These are phyloP conservation scores for Cryptomyrus ogoouensis DNA, from an alignment of 2,113 vertebrate species.

Conservation along the genomic window DNA sequence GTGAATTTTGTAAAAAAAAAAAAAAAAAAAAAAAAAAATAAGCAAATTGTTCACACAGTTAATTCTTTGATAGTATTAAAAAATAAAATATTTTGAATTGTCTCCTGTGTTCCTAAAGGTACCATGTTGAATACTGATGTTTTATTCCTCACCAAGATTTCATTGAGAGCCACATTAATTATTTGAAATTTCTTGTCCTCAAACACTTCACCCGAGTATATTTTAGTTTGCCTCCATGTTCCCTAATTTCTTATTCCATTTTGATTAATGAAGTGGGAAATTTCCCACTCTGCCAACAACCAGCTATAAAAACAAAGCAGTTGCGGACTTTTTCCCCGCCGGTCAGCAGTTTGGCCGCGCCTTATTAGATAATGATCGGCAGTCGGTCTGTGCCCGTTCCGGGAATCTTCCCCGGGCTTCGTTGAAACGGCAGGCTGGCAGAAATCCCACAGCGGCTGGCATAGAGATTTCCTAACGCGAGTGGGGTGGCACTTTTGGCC, in stretches of 20 bases:
- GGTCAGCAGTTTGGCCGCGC: neutral
- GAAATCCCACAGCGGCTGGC: neutral
- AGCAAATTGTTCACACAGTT: constrained; percentile 30
- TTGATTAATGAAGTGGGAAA: constrained; percentile 25
- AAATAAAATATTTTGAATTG: constrained; percentile 33
- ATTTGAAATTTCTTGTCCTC: constrained; percentile 6
- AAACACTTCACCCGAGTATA: constrained; percentile 6
- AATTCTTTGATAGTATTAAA: constrained; percentile 52
- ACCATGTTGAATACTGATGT: neutral
- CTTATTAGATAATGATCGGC: neutral
- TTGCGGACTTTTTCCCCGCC: neutral
- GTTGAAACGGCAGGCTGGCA: constrained; percentile 6
- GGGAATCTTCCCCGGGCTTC: constrained; percentile 28
- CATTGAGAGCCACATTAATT: neutral
- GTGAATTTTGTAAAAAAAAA: constrained; percentile 59
- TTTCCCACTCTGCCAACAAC: neutral
- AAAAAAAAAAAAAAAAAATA: constrained; percentile 25
- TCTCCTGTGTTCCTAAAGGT: neutral
- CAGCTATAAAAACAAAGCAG: neutral
- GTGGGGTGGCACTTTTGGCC: constrained; percentile 6
- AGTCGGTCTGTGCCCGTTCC: neutral
- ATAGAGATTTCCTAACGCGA: neutral
- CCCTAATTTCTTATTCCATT: constrained; percentile 18
- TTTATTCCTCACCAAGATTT: neutral
- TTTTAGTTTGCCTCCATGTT: constrained; percentile 18